Percentiles rank a stretch among this genome's conserved stretches.
phyloP scores from a whole-genome alignment of 2,888 invertebrate species.

The Thecocarcelia acutangulata region DNA sequence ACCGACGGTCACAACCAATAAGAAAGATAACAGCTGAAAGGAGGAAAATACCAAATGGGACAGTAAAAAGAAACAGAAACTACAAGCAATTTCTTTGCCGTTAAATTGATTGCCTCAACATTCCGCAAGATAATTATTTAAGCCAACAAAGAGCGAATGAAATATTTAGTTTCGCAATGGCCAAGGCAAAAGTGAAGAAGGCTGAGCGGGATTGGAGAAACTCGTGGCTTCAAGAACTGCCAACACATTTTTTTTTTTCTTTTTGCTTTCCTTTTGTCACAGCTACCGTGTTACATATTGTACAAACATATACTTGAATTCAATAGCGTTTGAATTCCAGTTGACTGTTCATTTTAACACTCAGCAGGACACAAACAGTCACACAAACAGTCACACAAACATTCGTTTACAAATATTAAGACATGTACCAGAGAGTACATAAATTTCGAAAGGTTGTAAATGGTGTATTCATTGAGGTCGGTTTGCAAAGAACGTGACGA shows the following conservation, averaged over 20 bases:
- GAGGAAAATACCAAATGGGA: background rate
- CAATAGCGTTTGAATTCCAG: constrained; percentile 15
- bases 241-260: constrained; percentile 13
- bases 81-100: constrained; percentile 60
- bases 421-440: constrained; percentile 33
- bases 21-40: background rate
- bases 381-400: background rate
- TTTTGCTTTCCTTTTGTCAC: constrained; percentile 8
- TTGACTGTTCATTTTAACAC: constrained; percentile 30
- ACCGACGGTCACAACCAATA: background rate
- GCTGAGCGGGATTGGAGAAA: constrained; percentile 4
- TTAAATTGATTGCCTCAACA: constrained; percentile 69
- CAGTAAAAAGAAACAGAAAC: constrained; percentile 10
- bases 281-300: background rate
- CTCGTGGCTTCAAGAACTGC: constrained; percentile 31
- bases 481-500: constrained; percentile 59
- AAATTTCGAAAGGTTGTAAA: constrained; percentile 62
- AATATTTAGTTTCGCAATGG: constrained; percentile 59
- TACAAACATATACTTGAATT: background rate
- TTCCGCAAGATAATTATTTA: constrained; percentile 69
- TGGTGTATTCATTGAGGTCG: constrained; percentile 57
- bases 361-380: background rate
- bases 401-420: constrained; percentile 15
- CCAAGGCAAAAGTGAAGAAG: constrained; percentile 22
- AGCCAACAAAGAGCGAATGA: constrained; percentile 63